Evolutionary conservation across 2,888 invertebrate genomes (phyloP), one percentile per base, ranked within the genome.

Genomic region (Digitonthophagus gazella): DNA sequence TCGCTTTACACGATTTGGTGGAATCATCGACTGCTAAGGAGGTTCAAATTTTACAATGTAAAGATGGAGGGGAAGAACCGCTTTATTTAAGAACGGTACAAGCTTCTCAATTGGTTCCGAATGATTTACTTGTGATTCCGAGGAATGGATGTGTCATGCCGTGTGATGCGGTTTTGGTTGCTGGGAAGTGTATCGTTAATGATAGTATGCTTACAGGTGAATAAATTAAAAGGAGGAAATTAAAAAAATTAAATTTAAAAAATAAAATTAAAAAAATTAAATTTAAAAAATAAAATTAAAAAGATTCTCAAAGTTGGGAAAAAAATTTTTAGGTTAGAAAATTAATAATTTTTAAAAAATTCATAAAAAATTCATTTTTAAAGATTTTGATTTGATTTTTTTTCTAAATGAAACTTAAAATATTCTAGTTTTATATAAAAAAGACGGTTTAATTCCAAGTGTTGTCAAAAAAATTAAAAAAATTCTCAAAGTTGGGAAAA

Each of bases 161-260:
- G 0, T 92, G 92, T 83, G 97, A 97, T 81, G 95, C 94, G 6
- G 89, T 96, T 72, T 84, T 97, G 19, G 84, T 96, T 16, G 90
- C 91, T 16, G 97, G 97, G 58, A 91, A 91, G 57, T 95, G 94
- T 78, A 94, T 97, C 75, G 94, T 97, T 69, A 96, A 97, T 80
- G 97, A 97, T 83, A 93, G 95, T 79, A 95, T 96, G 93, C 88
- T 97, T 2, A 97, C 97, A 72, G 95, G 93, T 92, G 80, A 77
- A 44, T 28, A 64, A 63, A 8, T 44, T 18, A 4, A 1, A 1
- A n/a, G 15, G 8, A 58, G 14, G 11, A 14, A n/a, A n/a, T 54
- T 14, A n/a, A 54, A 54, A 54, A n/a, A 54, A 14, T 54, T 54
- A n/a, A 14, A 44, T 8, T 8, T 8, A 44, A 8, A 8, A 44